Evolutionary conservation across 2,797 vertebrate species (phyloP), one percentile per base, ranked within the genome.

Genomic region (Xenentodon cancila): DNA sequence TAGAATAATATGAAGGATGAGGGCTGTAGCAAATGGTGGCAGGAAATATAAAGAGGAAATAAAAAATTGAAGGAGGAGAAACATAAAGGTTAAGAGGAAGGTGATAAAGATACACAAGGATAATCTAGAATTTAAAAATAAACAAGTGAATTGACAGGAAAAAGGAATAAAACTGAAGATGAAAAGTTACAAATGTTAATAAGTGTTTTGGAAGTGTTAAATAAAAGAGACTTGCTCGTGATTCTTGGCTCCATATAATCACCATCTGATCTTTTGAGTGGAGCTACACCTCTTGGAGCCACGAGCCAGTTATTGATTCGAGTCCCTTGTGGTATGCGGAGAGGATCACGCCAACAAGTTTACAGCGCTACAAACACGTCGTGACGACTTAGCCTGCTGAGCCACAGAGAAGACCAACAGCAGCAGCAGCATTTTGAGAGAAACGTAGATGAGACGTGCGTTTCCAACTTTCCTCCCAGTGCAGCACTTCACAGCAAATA

Each of bases 311-410:
- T 91, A 91, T 91, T 85, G 90, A 91, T 89, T 86, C 59, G 5
- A 16, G 71, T 75, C 82, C 71, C 78, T 9, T 8, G 79, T 84
- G 87, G 73, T 73, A 76, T 81, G 78, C 71, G 82, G 71, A 66
- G 87, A 78, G 79, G 81, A 82, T 89, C 81, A 82, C 59, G 50
- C 68, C 86, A 85, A 90, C 84, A 74, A 89, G 85, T 89, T 90
- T 89, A 89, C 84, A 89, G 80, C 42, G 22, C 72, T 67, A 68
- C 75, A 60, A 80, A 82, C 78, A 68, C 71, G 22, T 78, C 55
- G 55, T 73, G 66, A 72, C 59, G 81, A 80, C 77, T 82, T 64
- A 83, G 64, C 71, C 83, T 22, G 25, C 83, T 80, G 79, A 86
- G 76, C 79, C 71, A 60, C 77, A 19, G 42, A 73, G 66, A 73